Base-by-base conservation (phyloP, 2,797 vertebrate species). In the Diceros bicornis region DNA sequence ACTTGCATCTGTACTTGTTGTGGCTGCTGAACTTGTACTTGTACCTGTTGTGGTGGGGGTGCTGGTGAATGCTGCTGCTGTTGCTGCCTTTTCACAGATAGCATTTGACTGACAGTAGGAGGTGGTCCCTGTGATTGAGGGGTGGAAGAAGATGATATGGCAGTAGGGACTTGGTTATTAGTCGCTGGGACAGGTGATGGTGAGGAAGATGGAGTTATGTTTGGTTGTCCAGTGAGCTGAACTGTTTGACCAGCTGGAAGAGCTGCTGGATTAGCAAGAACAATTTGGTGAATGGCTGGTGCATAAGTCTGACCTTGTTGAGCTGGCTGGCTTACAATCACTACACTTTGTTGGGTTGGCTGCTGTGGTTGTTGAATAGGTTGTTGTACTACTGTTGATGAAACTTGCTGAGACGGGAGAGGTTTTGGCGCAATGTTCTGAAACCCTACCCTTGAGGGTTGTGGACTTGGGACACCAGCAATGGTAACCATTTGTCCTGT, bases 391-490 rank as follows among this genome's bases (percentile, higher is more conserved):
- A 99, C 98, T 0, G 98, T 95, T 77, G 99, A 98, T 21, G 98
- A 96, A 93, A 98, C 98, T 75, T 99, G 99, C 98, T 99, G 99
- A 97, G 99, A 99, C 0, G 99, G 99, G 64, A 99, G 99, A 96
- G 99, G 99, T 98, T 99, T 99, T 88, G 99, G 99, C 82, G 99
- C 99, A 78, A 99, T 99, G 84, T 99, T 99, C 98, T 99, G 99
- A 99, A 99, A 99, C 59, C 99, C 99, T 78, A 99, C 99, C 27
- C 99, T 99, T 55, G 99, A 99, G 8, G 99, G 99, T 21, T 99
- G 99, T 93, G 99, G 98, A 97, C 98, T 99, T 57, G 99, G 99
- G 75, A 99, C 98, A 69, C 99, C 99, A 57, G 99, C 99, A 10
- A 99, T 99, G 83, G 99, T 99, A 96, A 99, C 99, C 68, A 99